Evolutionary conservation across 2,888 invertebrate species (phyloP).

Genomic region (Scaptomyza cyrtandrae): DNA sequence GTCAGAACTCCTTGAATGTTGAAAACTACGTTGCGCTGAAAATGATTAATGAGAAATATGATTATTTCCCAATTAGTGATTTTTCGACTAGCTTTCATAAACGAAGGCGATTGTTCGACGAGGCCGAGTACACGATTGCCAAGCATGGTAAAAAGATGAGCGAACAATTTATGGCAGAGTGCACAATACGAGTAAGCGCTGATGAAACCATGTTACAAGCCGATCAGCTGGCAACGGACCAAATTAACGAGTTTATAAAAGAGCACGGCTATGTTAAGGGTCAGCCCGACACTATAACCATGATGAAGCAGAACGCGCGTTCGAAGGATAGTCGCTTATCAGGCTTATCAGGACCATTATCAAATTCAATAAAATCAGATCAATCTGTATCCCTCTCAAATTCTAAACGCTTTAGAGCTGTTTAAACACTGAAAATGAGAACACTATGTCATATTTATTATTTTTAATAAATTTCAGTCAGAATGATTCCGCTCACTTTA

Average conservation of each 20-base stretch:
- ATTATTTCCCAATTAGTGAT: neutral
- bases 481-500: too few species aligned
- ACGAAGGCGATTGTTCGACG: conserved; percentile 26
- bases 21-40: neutral
- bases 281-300: neutral
- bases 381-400: rapidly evolving
- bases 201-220: neutral
- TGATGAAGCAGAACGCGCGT: neutral
- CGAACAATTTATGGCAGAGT: conserved; percentile 12
- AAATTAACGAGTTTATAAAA: conserved; percentile 15
- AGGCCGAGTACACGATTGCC: conserved; percentile 47
- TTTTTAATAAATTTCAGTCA: conserved; percentile 8
- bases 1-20: neutral
- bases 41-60: too few species aligned
- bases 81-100: neutral
- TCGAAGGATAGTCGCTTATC: neutral
- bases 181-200: neutral
- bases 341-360: too few species aligned
- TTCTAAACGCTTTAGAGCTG: neutral
- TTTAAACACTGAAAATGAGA: neutral
- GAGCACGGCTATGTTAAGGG: neutral
- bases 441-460: too few species aligned
- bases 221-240: neutral
- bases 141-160: conserved; percentile 41
- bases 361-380: too few species aligned